Evolutionary conservation across 2,888 invertebrate species (phyloP), one percentile per base, ranked within the genome.

Genomic region (Spatulosminthurus flaviceps): DNA sequence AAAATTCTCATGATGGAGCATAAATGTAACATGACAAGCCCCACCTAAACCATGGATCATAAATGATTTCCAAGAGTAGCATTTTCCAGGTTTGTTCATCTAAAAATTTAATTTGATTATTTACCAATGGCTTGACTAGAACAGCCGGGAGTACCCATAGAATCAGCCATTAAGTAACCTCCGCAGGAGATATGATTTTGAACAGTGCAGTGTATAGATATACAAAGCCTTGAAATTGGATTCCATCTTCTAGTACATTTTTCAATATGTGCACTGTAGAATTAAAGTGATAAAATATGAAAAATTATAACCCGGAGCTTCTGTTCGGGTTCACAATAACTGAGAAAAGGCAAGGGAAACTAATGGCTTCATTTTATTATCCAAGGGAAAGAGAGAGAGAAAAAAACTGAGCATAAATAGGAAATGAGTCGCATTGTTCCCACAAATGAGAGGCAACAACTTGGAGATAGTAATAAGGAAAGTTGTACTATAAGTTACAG

Each of bases 381-480:
- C 34, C 34, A 34, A 34, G 9, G 26, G 26, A 26, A 21, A 72
- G 19, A 43, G 24, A 24, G 9, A 34, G 9, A 16, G 26, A 26
- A 21, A 72, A 26, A 43, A 51, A 24, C 1, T 41, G 71, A 71
- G 51, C 26, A 66, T 24, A 66, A 22, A 69, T 16, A 51, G 9
- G 51, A 69, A 69, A 21, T 29, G 19, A 24, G 24, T 28, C 66
- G 66, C 41, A 71, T 71, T 71, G 70, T 34, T 70, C 70, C 26
- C 29, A 22, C 61, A 75, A 75, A 75, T 75, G 22, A 64, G 61
- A 29, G 34, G 61, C 61, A 64, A 64, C 34, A 75, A 64, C 34
- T 42, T 75, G 61, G 61, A 34, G 51, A 2, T 29, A 2, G 64
- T 29, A 66, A 75, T 75, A 75, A 64, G 61, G 75, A 75, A 75